These are phyloP conservation scores for Mirounga angustirostris DNA, from an alignment of 2,113 vertebrate genomes.

Conservation along the genomic window DNA sequence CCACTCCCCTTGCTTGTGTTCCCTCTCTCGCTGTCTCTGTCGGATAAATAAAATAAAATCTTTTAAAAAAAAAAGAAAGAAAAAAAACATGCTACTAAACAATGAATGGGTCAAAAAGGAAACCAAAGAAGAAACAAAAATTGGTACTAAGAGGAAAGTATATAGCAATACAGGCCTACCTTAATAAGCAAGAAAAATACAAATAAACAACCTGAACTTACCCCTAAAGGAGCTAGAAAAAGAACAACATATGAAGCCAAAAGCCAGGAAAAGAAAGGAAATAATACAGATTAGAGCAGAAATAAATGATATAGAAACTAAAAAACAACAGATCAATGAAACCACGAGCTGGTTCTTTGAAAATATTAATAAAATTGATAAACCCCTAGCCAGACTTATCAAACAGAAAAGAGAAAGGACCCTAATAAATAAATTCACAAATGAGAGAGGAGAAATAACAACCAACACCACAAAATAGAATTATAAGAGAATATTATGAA, in stretches of 20 bases:
- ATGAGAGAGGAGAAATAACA: background rate
- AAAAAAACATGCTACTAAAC: background rate
- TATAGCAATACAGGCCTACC: background rate
- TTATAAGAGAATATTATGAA: background rate
- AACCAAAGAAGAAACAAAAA: background rate
- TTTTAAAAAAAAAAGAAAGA: no score
- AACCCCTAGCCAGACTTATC: background rate
- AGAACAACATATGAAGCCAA: background rate
- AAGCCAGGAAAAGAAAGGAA: background rate
- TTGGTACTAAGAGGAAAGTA: background rate
- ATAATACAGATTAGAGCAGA: background rate
- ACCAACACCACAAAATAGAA: background rate
- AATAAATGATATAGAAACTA: background rate
- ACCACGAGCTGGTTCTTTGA: background rate
- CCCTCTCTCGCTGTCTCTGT: no score
- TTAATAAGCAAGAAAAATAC: background rate
- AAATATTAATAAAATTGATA: background rate
- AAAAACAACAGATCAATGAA: background rate
- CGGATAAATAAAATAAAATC: no score
- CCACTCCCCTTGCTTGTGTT: no score
- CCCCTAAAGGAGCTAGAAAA: background rate
- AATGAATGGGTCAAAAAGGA: background rate
- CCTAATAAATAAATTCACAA: background rate
- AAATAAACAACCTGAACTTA: background rate
- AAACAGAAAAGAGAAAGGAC: background rate